phyloP scores from a whole-genome alignment of 2,888 invertebrate genomes.

The Petrolisthes cinctipes region DNA sequence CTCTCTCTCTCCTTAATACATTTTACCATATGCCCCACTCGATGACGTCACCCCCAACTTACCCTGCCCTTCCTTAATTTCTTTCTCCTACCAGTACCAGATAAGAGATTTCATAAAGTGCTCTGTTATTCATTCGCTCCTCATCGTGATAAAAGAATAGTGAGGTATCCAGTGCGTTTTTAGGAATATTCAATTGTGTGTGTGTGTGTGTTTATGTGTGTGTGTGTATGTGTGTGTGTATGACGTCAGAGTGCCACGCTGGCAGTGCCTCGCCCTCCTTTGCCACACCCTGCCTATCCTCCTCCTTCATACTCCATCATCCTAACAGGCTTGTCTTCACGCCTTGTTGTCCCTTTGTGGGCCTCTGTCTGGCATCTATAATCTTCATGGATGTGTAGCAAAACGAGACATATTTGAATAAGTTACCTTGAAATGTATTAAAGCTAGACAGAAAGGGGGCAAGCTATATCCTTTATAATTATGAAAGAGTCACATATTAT shows the following conservation, averaged over 20 bases:
- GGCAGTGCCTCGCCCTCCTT: not conserved
- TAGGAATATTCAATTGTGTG: not conserved
- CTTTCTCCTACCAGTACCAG: not conserved
- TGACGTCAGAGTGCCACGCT: conserved; percentile 6
- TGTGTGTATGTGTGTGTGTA: conserved; percentile 26
- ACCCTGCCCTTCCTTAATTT: not conserved
- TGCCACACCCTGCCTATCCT: not conserved
- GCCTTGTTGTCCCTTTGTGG: not conserved
- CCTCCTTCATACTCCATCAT: not conserved
- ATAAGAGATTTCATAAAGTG: too few relatives aligned
- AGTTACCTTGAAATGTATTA: too few relatives aligned
- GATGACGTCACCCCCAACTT: too few relatives aligned
- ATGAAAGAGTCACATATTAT: too few relatives aligned
- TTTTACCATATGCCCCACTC: not conserved
- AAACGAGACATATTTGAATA: too few relatives aligned
- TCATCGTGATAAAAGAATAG: not conserved
- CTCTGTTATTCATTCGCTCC: not conserved
- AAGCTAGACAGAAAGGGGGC: too few relatives aligned
- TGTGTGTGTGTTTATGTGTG: conserved; percentile 14
- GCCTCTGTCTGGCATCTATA: not conserved
- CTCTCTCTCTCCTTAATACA: not conserved
- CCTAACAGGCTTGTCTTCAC: not conserved
- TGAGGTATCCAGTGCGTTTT: not conserved
- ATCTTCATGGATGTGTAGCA: too few relatives aligned
- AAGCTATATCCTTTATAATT: too few relatives aligned